Base-by-base conservation (phyloP, 2,888 invertebrate genomes). In the Drosophila longiperda region DNA sequence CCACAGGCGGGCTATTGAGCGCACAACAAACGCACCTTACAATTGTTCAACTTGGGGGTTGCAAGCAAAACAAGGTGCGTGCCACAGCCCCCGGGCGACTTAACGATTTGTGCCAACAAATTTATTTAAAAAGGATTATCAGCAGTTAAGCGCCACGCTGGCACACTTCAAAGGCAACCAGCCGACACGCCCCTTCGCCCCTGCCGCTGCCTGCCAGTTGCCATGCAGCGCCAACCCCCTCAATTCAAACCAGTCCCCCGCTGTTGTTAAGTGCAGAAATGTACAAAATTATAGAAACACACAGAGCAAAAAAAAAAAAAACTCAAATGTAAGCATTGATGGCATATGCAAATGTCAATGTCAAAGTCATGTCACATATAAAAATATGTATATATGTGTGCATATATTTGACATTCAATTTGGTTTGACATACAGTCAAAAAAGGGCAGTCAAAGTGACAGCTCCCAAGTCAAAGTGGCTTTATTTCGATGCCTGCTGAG, bases 81-180 rank as follows among this genome's bases (percentile, higher is more conserved):
- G 73, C 54, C 71, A 42, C 60, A 11, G 45, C 58, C 82, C 72
- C 48, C 59, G 57, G 75, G 78, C 65, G 73, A 78, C 77, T 74
- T 83, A 85, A 83, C 86, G 82, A 88, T 90, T 89, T 90, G 83
- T 90, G 86, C 83, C 90, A 86, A 90, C 89, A 89, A 90, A 90
- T 90, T 90, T 90, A 88, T 89, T 89, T 90, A 90, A 90, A 89
- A 89, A 89, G 89, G 89, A 90, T 89, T 89, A 89, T 84, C 87
- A 82, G 84, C 83, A 88, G 90, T 88, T 89, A 88, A 89, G 90
- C 89, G 83, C 83, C 88, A 80, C 81, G 86, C 89, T 84, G 89
- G 80, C 90, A 85, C 84, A 90, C 89, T 88, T 90, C 85, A 87
- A 89, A 89, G 80, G 79, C 74, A 55, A 65, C 57, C 42, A 17